Base-by-base conservation (phyloP, 2,113 vertebrate species). In the Catharus bicknelli region DNA sequence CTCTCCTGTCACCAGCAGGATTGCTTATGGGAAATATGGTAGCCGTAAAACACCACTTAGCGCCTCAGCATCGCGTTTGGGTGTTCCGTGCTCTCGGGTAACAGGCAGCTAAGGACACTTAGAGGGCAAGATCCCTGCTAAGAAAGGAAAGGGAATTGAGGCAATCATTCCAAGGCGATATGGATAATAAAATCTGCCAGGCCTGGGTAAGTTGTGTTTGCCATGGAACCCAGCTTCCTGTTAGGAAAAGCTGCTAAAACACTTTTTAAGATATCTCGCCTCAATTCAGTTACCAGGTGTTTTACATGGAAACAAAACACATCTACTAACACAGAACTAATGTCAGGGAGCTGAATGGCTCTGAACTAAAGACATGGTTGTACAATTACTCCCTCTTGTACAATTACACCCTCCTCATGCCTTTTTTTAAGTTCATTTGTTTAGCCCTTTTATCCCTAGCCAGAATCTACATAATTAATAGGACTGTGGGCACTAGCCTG, bases 391-490 rank as follows among this genome's bases (percentile, higher is more conserved):
- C 47, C 74, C 47, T 61, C 40, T 40, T 79, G 70, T 43, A 80
- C 78, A 88, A 43, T 86, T 80, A 62, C 13, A 83, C 20, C 26
- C 51, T 75, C 72, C 23, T 16, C 32, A 50, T 42, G 17, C 30
- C 38, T 26, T 88, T 73, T 68, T 53, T 10, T 5, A 68, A 75
- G 32, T 87, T 66, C 26, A 64, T 93, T 90, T 69, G 38, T 84
- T 86, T 76, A 77, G 67, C 30, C 45, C 34, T 73, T 95, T 91
- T 83, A 81, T 76, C 51, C 32, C 34, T 79, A 66, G 73, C 81
- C 81, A 92, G 64, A 79, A 91, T 2, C 8, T 5, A 84, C 70
- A 74, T 70, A 90, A 91, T 94, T 94, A 90, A 91, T 59, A 92
- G 47, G 83, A 90, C 86, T 87, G 58, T 89, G 84, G 81, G 80